Evolutionary conservation across 2,797 vertebrate species (phyloP), one percentile per base, ranked within the genome.

Genomic region (Acipenser ruthenus): DNA sequence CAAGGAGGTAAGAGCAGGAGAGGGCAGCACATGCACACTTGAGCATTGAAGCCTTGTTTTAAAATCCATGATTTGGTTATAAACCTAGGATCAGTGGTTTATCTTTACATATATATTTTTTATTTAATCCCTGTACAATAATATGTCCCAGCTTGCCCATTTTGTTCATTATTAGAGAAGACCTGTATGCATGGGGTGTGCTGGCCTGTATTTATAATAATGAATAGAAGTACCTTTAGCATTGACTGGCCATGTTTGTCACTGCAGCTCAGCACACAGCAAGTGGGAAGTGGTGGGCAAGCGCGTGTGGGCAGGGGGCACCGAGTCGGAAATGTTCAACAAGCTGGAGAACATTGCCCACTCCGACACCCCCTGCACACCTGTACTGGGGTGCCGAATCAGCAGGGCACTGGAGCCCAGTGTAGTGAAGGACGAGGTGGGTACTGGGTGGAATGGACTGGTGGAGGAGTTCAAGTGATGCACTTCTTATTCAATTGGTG

Each of bases 271-370:
- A 5, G 78, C 60, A 0, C 78, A 81, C 68, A 90, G 73, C 72
- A 93, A 79, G 68, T 99, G 96, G 97, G 82, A 95, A 0, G 49
- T 99, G 18, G 87, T 88, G 0, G 74, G 75, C 0, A 83, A 85
- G 0, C 87, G 93, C 1, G 72, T 89, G 10, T 99, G 97, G 97
- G 71, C 70, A 1, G 93, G 90, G 68, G 97, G 97, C 8, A 99
- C 97, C 0, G 97, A 99, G 75, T 99, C 97, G 0, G 91, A 96
- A 70, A 99, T 99, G 97, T 99, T 99, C 84, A 99, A 99, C 72
- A 98, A 98, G 79, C 85, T 99, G 86, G 97, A 99, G 79, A 93
- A 79, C 71, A 97, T 99, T 0, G 96, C 97, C 66, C 91, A 86
- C 23, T 94, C 94, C 0, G 72, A 82, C 0, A 68, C 81, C 0